phyloP scores from a whole-genome alignment of 30 jellyfish, hydroid and myxozoan species.

The Hydractinia symbiolongicarpus region DNA sequence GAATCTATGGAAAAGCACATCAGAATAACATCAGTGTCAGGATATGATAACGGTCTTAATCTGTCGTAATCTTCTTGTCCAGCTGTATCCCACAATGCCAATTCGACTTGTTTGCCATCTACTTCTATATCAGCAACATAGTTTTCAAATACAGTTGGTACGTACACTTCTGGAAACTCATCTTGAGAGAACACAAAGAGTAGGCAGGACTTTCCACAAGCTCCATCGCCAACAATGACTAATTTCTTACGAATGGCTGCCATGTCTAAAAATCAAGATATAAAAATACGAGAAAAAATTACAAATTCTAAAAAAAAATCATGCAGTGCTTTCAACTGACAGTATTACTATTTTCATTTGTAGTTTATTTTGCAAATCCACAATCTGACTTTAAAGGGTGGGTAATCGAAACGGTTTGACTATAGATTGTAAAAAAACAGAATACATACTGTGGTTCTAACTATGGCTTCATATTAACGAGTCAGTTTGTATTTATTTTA shows the following conservation, averaged over 20 bases:
- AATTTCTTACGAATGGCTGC: constrained; percentile 96
- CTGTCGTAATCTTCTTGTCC: constrained; percentile 99
- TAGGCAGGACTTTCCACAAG: constrained; percentile 99
- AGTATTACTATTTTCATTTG: too few relatives aligned
- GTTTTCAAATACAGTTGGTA: constrained; percentile 99
- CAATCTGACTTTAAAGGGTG: too few relatives aligned
- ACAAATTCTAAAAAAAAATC: not conserved
- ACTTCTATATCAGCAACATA: constrained; percentile 98
- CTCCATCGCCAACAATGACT: constrained; percentile 99
- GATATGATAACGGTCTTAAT: constrained; percentile 95
- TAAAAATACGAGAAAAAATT: not conserved
- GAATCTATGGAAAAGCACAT: constrained; percentile 97
- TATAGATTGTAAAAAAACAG: too few relatives aligned
- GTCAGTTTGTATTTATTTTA: too few relatives aligned
- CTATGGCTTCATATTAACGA: too few relatives aligned
- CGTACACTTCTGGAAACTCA: constrained; percentile 99
- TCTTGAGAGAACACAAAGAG: constrained; percentile 94
- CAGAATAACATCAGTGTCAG: constrained; percentile 98
- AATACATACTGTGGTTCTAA: too few relatives aligned
- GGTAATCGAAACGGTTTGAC: too few relatives aligned
- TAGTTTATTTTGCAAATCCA: too few relatives aligned
- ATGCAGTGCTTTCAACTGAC: too few relatives aligned
- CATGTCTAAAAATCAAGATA: constrained; percentile 24
- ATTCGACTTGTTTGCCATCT: constrained; percentile 95
- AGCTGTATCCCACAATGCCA: constrained; percentile 99